Percentiles rank a stretch among this genome's conserved stretches.
phyloP scores from a whole-genome alignment of 2,888 invertebrate genomes.

The Copidosoma aretas region DNA sequence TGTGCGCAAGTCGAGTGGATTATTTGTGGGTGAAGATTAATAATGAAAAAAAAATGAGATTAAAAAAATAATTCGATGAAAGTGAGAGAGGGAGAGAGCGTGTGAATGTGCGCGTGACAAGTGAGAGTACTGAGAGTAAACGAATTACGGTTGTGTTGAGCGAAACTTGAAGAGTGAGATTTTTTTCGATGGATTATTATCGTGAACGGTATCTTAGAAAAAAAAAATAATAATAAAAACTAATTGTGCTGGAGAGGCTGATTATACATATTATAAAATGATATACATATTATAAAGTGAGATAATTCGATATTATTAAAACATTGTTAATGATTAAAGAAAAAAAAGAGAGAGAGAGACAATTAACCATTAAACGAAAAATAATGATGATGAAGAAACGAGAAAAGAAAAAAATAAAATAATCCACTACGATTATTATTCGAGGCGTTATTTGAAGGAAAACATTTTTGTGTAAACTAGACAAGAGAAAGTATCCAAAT shows the following conservation, averaged over 20 bases:
- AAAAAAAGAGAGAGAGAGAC: no score
- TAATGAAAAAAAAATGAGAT: neutral
- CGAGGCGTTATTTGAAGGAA: slow-evolving; percentile 44
- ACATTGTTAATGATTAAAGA: slow-evolving; percentile 50
- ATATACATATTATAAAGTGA: slow-evolving; percentile 33
- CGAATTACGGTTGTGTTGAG: neutral
- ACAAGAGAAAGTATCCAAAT: slow-evolving; percentile 60
- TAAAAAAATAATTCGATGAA: slow-evolving; percentile 13
- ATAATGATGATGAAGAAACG: slow-evolving; percentile 29
- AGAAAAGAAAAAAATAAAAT: slow-evolving; percentile 42
- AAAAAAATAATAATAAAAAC: neutral
- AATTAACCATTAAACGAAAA: no score
- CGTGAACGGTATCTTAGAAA: neutral
- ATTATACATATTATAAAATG: slow-evolving; percentile 29
- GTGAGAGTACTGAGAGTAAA: slow-evolving; percentile 21
- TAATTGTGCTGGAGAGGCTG: slow-evolving; percentile 34
- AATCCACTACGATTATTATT: slow-evolving; percentile 39
- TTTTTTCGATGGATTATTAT: no score
- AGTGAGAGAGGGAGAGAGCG: slow-evolving; percentile 26
- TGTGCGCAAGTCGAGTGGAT: neutral
- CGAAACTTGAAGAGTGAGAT: neutral
- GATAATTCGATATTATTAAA: slow-evolving; percentile 50
- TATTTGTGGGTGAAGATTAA: neutral
- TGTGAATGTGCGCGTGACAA: slow-evolving; percentile 11
- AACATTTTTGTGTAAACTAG: slow-evolving; percentile 58